These are phyloP conservation scores for Caenorhabditis angaria DNA, from an alignment of 2,888 invertebrate species.

Conservation along the genomic window DNA sequence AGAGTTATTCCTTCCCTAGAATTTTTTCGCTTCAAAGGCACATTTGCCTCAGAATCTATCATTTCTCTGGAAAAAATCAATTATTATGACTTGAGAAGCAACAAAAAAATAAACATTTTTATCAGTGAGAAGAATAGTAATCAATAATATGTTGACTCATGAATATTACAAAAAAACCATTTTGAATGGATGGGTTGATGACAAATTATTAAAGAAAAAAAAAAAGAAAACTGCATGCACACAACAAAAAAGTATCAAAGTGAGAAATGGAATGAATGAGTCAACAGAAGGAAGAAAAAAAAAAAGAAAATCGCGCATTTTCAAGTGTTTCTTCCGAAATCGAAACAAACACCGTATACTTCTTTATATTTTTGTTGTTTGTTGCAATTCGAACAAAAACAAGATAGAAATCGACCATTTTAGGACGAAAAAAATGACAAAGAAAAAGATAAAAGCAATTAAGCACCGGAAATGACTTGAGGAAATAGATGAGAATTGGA, in stretches of 20 bases:
- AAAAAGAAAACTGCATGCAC: not conserved
- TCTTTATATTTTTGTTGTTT: no score
- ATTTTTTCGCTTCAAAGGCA: conserved; percentile 17
- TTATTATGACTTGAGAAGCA: not conserved
- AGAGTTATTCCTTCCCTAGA: conserved; percentile 13
- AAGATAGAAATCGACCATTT: no score
- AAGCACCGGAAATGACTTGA: conserved; percentile 2
- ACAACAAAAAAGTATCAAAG: not conserved
- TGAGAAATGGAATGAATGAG: no score
- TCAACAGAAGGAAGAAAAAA: no score
- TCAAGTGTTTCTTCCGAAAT: not conserved
- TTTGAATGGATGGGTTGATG: no score
- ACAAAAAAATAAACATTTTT: no score
- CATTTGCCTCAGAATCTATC: conserved; percentile 6
- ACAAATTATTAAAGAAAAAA: no score
- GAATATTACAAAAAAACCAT: conserved; percentile 1
- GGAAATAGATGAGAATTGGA: not conserved
- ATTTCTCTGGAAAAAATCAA: not conserved
- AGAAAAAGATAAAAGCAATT: not conserved
- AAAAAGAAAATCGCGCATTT: not conserved
- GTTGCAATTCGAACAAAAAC: not conserved
- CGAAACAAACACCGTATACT: not conserved
- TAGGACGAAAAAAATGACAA: not conserved
- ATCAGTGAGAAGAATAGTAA: not conserved
- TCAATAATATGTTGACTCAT: not conserved